Percentiles rank a stretch among this genome's conserved stretches.
phyloP scores from a whole-genome alignment of 2,888 invertebrate species.

The Acrobasis suavella region DNA sequence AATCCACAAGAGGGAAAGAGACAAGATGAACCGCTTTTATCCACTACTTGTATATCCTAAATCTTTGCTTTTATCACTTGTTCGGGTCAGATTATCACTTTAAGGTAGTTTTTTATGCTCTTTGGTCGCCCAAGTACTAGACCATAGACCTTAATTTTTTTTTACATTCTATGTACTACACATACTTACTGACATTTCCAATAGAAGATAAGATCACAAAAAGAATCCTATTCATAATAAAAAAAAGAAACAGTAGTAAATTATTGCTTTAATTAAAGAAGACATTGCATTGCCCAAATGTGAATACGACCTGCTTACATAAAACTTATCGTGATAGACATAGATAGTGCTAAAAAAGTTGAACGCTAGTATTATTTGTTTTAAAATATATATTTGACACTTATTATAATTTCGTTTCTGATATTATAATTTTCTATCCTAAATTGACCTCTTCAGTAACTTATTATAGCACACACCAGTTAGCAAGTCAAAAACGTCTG shows the following conservation, averaged over 20 bases:
- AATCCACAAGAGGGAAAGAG: too few species aligned
- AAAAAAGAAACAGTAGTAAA: neutral
- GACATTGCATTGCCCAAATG: neutral
- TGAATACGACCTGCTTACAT: neutral
- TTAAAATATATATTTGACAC: slow-evolving; percentile 3
- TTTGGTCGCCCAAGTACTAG: too few species aligned
- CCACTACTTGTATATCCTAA: too few species aligned
- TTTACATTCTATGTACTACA: too few species aligned
- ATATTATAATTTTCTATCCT: slow-evolving; percentile 4
- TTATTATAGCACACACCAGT: neutral
- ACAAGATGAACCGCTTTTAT: too few species aligned
- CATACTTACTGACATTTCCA: neutral
- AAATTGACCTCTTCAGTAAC: slow-evolving; percentile 11
- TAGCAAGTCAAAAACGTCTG: neutral
- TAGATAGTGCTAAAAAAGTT: neutral
- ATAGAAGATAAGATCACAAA: neutral
- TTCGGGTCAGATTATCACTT: too few species aligned
- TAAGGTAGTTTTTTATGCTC: too few species aligned
- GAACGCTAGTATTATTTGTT: neutral
- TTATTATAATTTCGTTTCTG: slow-evolving; percentile 4
- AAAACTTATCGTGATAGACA: neutral
- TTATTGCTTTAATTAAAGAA: neutral
- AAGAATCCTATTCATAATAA: neutral
- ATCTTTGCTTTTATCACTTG: too few species aligned
- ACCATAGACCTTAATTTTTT: too few species aligned